Conservation (phyloP, 2,797 vertebrate species). For the Phoeniculus purpureus region DNA sequence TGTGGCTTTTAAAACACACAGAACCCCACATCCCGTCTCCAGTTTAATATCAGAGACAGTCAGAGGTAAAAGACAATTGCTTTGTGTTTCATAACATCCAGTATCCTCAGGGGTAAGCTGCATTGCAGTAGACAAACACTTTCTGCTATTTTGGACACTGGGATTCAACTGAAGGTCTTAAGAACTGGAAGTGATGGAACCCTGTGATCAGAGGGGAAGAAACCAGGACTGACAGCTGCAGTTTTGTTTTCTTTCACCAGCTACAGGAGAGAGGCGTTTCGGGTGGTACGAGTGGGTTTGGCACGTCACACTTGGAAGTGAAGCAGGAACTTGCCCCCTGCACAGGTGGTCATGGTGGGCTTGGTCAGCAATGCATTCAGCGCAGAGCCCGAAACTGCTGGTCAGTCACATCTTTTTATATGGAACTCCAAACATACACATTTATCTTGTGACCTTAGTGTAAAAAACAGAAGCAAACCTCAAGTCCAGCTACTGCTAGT, state of each 20-base stretch:
- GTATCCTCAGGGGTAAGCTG: background rate
- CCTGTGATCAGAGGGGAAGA: background rate
- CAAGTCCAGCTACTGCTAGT: slow-evolving; percentile 82
- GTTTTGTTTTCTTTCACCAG: background rate
- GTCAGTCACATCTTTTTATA: background rate
- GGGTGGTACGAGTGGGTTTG: too few species aligned
- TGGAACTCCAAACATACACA: background rate
- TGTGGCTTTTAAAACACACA: background rate
- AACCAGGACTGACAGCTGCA: background rate
- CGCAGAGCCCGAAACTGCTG: background rate
- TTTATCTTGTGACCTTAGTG: background rate
- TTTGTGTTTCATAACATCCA: background rate
- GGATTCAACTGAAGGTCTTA: background rate
- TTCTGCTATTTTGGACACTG: background rate
- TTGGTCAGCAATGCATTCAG: background rate
- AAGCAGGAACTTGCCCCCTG: background rate
- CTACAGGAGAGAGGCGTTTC: background rate
- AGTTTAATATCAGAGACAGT: background rate
- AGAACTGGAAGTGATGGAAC: background rate
- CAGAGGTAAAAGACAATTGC: background rate
- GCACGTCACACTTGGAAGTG: background rate
- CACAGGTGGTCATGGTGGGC: background rate
- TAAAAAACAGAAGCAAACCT: slow-evolving; percentile 73
- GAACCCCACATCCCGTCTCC: background rate
- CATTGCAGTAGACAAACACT: background rate